Evolutionary conservation across 2,888 invertebrate species (phyloP), one percentile per base, ranked within the genome.

Genomic region (Lepeophtheirus nordmannii): DNA sequence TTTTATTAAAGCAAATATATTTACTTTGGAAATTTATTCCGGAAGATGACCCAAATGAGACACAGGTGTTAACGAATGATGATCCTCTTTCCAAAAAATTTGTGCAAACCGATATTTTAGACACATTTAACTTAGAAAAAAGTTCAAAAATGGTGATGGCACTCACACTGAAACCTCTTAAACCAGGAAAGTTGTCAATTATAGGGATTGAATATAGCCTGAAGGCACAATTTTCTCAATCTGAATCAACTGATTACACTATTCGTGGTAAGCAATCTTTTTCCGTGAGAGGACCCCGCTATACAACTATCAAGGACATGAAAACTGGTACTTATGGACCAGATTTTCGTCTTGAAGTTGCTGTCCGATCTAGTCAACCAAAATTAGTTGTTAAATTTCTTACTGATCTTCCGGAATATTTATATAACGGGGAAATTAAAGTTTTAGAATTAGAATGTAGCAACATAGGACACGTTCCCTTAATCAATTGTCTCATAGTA

Each of bases 211-310:
- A 66, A 37, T 66, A 66, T 61, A 41, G n/a, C 9, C 46, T 66
- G 3, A 66, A 66, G 30, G 58, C 66, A 23, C 23, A 17, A 11
- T 66, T 66, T 46, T 58, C 66, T 30, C 58, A 66, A n/a, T 20
- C 38, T n/a, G 66, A 66, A 41, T 17, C 60, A 17, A 66, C 66
- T 1, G 66, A 66, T 17, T 58, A 66, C 22, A 41, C 38, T 10
- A 66, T 66, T n/a, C 22, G 53, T n/a, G 65, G 66, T 22, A 59
- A 60, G 37, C 66, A 66, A 22, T 40, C 17, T 11, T 60, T 66
- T 14, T 20, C 23, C 1, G 41, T 66, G 9, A 38, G 14, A 20
- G 65, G 65, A 20, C 65, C 65, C 12, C 46, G 65, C 20, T 38
- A 56, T n/a, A 58, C 20, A 9, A 22, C 38, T 12, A 37, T 23